A percentile compares a stretch with the other conserved stretches of the same genome.
phyloP scores from a whole-genome alignment of 2,113 vertebrate species.

The Motacilla alba region DNA sequence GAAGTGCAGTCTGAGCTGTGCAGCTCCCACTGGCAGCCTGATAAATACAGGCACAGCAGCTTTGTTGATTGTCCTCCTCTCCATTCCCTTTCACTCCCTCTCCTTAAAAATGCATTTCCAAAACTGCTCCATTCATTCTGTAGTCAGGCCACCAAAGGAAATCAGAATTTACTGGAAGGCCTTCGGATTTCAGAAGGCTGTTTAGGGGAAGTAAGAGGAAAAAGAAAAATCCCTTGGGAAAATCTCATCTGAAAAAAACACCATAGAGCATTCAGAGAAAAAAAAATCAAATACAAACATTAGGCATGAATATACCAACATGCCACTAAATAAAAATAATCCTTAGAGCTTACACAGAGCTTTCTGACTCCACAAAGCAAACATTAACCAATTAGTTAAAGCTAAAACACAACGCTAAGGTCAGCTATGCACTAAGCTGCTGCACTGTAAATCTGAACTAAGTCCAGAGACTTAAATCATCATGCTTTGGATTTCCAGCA shows the following conservation, averaged over 20 bases:
- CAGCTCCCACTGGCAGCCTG: constrained; percentile 53
- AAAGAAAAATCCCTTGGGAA: constrained; percentile 20
- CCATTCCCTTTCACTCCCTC: constrained; percentile 14
- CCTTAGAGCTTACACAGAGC: constrained; percentile 20
- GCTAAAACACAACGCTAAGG: constrained; percentile 1
- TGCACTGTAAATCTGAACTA: constrained; percentile 8
- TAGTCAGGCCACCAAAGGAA: constrained; percentile 27
- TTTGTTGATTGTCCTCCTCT: neutral
- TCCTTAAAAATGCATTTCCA: constrained; percentile 49
- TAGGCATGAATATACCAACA: constrained; percentile 9
- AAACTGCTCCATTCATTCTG: constrained; percentile 21
- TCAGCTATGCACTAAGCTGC: constrained; percentile 20
- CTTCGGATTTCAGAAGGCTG: constrained; percentile 4
- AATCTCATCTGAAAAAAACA: neutral
- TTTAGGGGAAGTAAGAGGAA: constrained; percentile 3
- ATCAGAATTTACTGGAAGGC: constrained; percentile 26
- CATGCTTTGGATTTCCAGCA: neutral
- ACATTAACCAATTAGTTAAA: constrained; percentile 58
- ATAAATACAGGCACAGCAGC: constrained; percentile 19
- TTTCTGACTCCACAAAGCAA: constrained; percentile 55
- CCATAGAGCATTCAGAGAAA: neutral
- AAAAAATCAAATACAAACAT: constrained; percentile 29
- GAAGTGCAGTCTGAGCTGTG: neutral
- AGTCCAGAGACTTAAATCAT: constrained; percentile 4
- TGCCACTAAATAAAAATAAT: constrained; percentile 50